Conservation (phyloP, 2,113 vertebrate species). For the Muscicapa adusta region DNA sequence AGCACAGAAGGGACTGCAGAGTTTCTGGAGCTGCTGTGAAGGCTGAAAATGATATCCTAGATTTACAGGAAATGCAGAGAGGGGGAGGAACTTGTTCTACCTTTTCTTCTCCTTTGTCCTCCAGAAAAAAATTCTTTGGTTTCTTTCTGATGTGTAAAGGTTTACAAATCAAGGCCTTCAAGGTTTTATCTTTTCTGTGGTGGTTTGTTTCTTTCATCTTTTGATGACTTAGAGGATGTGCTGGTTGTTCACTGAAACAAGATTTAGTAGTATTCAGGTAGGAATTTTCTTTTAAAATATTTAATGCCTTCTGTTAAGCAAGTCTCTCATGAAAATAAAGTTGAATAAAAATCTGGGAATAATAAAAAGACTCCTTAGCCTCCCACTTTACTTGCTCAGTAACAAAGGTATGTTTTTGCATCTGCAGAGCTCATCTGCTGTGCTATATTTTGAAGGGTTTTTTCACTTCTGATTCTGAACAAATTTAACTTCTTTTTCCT, state of each 20-base stretch:
- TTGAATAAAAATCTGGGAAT: not conserved
- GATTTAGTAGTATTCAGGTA: not conserved
- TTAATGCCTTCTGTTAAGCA: not conserved
- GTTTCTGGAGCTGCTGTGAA: not conserved
- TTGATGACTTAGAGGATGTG: not conserved
- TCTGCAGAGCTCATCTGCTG: not conserved
- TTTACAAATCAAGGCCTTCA: not conserved
- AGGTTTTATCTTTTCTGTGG: not conserved
- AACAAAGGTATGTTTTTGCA: not conserved
- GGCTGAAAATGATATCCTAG: not conserved
- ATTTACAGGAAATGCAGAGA: not conserved
- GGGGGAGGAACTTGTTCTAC: not conserved
- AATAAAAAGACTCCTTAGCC: not conserved
- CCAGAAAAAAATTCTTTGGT: not conserved
- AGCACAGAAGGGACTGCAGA: not conserved
- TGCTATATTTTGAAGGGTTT: not conserved
- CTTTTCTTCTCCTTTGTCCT: not conserved
- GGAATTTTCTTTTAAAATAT: not conserved
- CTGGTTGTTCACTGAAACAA: not conserved
- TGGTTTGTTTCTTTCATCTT: not conserved
- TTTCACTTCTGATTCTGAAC: not conserved
- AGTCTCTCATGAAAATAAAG: not conserved
- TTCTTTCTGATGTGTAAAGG: slow-evolving; percentile 7
- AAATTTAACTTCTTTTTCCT: not conserved
- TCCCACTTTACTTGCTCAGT: not conserved